phyloP scores from a whole-genome alignment of 2,888 invertebrate species.

The Ormyrus labotus region DNA sequence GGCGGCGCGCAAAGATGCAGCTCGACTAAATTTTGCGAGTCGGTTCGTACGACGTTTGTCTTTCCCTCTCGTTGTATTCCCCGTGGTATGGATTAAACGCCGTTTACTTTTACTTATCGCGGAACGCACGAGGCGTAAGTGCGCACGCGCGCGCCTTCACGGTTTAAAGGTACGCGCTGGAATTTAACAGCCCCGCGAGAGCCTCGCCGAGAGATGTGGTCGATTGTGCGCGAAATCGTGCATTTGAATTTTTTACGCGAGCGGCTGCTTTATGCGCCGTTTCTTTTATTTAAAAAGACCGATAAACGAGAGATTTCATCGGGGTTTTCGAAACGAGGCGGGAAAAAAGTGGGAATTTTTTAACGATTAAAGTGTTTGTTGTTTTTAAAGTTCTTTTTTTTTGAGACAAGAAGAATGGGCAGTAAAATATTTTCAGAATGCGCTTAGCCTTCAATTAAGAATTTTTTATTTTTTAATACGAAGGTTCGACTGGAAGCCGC shows the following conservation, averaged over 20 bases:
- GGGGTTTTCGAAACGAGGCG: background rate
- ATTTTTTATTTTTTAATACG: no score
- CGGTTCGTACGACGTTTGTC: background rate
- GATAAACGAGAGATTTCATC: background rate
- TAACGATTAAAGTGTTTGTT: no score
- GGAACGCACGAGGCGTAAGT: background rate
- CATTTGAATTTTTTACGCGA: background rate
- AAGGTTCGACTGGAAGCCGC: no score
- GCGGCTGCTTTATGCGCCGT: background rate
- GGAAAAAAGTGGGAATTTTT: no score
- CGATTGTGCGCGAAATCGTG: conserved; percentile 7
- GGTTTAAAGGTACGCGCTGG: background rate
- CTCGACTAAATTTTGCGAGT: conserved; percentile 25
- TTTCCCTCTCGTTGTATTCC: conserved; percentile 33
- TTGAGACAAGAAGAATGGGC: no score
- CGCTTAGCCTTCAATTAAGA: no score
- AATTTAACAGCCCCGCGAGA: background rate
- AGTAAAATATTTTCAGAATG: no score
- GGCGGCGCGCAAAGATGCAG: background rate
- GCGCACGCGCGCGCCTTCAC: background rate
- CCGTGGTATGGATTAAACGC: conserved; percentile 29
- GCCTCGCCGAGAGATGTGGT: background rate
- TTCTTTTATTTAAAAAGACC: no score
- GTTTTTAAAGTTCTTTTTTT: no score
- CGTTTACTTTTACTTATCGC: conserved; percentile 48